phyloP scores from a whole-genome alignment of 2,113 vertebrate genomes.

The Scolopax mira region DNA sequence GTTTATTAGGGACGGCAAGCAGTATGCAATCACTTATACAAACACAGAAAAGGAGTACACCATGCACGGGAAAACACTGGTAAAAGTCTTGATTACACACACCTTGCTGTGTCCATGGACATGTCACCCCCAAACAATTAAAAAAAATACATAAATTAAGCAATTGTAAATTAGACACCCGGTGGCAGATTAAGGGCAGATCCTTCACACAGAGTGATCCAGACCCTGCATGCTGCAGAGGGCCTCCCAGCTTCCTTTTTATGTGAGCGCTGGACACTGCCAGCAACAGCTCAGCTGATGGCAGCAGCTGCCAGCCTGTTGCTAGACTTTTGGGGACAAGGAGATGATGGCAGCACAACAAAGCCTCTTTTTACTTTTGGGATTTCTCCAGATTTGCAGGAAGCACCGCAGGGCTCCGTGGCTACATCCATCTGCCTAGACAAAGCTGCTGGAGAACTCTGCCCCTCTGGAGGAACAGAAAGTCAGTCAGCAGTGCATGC shows the following conservation, averaged over 20 bases:
- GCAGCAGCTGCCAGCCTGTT: constrained; percentile 22
- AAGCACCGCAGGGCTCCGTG: not conserved
- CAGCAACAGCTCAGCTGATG: constrained; percentile 57
- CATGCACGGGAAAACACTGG: not conserved
- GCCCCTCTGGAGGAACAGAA: not conserved
- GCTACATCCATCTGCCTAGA: not conserved
- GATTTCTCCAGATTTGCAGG: constrained; percentile 38
- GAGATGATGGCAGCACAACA: constrained; percentile 29
- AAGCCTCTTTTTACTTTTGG: constrained; percentile 19
- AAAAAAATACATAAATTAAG: not conserved
- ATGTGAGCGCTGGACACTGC: constrained; percentile 21
- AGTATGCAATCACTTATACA: not conserved
- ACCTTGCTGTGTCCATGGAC: not conserved
- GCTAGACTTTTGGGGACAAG: constrained; percentile 47
- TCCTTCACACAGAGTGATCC: not conserved
- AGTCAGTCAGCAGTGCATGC: not conserved
- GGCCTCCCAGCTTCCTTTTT: constrained; percentile 51
- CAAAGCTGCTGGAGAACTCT: not conserved
- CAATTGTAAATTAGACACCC: not conserved
- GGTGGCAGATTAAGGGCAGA: constrained; percentile 1
- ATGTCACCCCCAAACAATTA: not conserved
- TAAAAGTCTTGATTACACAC: not conserved
- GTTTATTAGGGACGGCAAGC: not conserved
- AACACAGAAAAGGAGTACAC: not conserved
- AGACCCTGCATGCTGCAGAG: not conserved